A percentile compares a stretch with the other conserved stretches of the same genome.
phyloP scores from a whole-genome alignment of 2,888 invertebrate species.

The Eucera pruinosa region DNA sequence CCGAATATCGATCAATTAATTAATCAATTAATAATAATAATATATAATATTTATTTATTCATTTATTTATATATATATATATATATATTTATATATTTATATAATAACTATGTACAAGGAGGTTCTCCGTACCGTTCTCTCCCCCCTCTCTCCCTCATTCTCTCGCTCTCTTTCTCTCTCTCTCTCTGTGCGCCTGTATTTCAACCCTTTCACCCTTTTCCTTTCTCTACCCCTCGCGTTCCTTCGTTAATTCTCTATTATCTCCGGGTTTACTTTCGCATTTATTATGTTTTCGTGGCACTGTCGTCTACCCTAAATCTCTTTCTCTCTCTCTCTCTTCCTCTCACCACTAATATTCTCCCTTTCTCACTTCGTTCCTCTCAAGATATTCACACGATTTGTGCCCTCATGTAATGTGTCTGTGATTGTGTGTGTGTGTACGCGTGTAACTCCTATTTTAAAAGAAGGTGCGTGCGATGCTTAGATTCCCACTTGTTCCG shows the following conservation, averaged over 20 bases:
- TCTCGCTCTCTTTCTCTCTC: background rate
- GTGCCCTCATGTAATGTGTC: slow-evolving; percentile 29
- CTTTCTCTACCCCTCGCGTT: slow-evolving; percentile 30
- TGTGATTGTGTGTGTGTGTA: slow-evolving; percentile 26
- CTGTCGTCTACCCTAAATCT: slow-evolving; percentile 37
- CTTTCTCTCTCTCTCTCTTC: background rate
- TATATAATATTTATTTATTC: slow-evolving; percentile 75
- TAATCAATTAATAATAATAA: slow-evolving; percentile 73
- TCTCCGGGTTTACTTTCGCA: slow-evolving; percentile 42
- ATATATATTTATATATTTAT: slow-evolving; percentile 76
- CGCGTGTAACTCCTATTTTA: slow-evolving; percentile 39
- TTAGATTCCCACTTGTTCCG: slow-evolving; percentile 1
- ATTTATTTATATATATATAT: slow-evolving; percentile 67
- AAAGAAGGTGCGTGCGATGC: slow-evolving; percentile 47
- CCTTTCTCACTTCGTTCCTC: background rate
- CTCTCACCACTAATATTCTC: background rate
- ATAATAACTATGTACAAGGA: slow-evolving; percentile 82
- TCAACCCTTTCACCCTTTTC: slow-evolving; percentile 16
- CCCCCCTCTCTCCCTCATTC: slow-evolving; percentile 12
- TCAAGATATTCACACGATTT: slow-evolving; percentile 36
- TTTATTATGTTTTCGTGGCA: slow-evolving; percentile 27
- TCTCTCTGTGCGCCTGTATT: slow-evolving; percentile 21
- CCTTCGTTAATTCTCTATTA: slow-evolving; percentile 18
- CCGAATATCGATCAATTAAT: slow-evolving; percentile 79
- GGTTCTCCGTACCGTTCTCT: slow-evolving; percentile 74